Conservation (phyloP, 2,797 vertebrate species). For the Phrynocephalus guinanensis region DNA sequence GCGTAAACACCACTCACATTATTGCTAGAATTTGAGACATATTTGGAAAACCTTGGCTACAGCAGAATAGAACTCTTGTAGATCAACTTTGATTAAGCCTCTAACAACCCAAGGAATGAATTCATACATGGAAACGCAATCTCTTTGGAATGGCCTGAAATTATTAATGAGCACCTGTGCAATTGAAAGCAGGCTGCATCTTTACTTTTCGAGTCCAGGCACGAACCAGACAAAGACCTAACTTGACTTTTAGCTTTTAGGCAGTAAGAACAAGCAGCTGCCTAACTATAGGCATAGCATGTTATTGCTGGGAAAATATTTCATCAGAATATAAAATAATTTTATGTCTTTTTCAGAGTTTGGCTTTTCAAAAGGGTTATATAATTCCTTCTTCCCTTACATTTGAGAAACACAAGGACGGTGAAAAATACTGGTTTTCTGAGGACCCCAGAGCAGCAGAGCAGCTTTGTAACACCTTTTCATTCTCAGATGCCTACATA, state of each 20-base stretch:
- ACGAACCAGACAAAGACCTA: neutral
- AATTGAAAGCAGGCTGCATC: neutral
- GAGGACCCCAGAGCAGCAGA: neutral
- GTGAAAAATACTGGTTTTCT: neutral
- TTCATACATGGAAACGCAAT: conserved; percentile 9
- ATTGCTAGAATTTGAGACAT: neutral
- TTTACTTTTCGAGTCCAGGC: neutral
- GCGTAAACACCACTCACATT: neutral
- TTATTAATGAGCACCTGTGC: neutral
- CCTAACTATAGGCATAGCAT: neutral
- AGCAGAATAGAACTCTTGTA: neutral
- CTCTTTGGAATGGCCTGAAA: conserved; percentile 20
- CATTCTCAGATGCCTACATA: neutral
- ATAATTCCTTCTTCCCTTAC: neutral
- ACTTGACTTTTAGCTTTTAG: conserved; percentile 9
- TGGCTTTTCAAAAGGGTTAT: neutral
- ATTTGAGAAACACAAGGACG: neutral
- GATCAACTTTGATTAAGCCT: neutral
- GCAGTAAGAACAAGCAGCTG: neutral
- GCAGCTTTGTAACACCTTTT: neutral
- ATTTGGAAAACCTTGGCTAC: neutral
- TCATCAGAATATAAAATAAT: neutral
- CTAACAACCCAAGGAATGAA: neutral
- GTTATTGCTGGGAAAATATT: neutral
- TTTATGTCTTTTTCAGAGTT: conserved; percentile 5